These are phyloP conservation scores for Netelia virgata DNA, from an alignment of 2,888 invertebrate genomes.

Conservation along the genomic window DNA sequence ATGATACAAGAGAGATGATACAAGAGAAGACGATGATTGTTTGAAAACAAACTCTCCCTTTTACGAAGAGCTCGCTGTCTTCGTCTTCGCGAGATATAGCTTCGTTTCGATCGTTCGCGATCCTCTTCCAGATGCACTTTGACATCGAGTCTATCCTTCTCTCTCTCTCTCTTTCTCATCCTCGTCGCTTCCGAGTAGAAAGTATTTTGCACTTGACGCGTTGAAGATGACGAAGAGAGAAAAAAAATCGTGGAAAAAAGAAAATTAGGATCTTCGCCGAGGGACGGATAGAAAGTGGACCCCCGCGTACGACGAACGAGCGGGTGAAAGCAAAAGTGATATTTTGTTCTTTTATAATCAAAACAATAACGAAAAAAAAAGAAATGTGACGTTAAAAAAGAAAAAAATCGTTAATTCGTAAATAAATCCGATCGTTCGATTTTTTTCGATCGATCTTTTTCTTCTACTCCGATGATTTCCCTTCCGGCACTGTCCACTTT, in stretches of 20 bases:
- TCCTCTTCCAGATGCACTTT: conserved; percentile 53
- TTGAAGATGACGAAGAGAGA: conserved; percentile 15
- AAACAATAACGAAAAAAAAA: neutral
- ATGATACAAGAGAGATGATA: neutral
- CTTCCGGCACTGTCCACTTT: conserved; percentile 69
- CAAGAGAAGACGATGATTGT: neutral
- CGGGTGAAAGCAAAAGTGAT: conserved; percentile 38
- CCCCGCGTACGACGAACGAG: conserved; percentile 20
- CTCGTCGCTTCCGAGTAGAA: conserved; percentile 53
- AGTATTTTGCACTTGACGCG: conserved; percentile 55
- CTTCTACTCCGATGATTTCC: conserved; percentile 6
- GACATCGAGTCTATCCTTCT: conserved; percentile 40
- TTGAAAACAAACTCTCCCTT: conserved; percentile 20
- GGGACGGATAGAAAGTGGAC: conserved; percentile 52
- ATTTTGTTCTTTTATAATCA: conserved; percentile 16
- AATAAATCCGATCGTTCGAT: too few relatives aligned
- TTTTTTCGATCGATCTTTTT: too few relatives aligned
- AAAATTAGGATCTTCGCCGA: conserved; percentile 9
- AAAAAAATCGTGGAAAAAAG: neutral
- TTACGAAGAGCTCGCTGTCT: conserved; percentile 10
- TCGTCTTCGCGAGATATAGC: conserved; percentile 5
- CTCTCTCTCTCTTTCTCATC: neutral
- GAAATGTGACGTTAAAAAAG: neutral
- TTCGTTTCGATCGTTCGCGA: conserved; percentile 25
- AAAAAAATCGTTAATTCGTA: neutral